Conservation (phyloP, 2,113 vertebrate species). For the Corythaeola cristata region DNA sequence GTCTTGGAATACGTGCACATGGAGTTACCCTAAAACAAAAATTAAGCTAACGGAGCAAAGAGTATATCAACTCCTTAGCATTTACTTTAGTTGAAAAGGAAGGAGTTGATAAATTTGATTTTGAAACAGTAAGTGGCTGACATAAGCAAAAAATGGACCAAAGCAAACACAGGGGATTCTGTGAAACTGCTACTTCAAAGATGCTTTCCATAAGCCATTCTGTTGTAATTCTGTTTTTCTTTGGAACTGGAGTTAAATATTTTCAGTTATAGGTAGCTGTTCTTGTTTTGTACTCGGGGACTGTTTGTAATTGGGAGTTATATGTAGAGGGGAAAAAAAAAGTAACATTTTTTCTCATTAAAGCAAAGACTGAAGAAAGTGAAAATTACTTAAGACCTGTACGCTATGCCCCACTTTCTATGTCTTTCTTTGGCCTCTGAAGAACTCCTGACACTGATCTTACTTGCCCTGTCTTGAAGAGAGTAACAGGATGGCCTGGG, state of each 20-base stretch:
- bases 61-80: background rate
- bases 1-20: background rate
- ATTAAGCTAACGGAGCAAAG: background rate
- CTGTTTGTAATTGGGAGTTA: background rate
- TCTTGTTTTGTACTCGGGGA: background rate
- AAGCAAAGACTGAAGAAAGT: background rate
- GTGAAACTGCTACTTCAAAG: background rate
- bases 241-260: background rate
- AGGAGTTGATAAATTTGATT: background rate
- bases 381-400: background rate
- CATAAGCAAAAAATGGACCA: background rate
- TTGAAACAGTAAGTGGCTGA: background rate
- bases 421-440: background rate
- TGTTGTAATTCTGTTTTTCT: background rate
- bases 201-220: background rate
- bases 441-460: background rate
- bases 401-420: accelerated
- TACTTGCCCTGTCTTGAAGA: background rate
- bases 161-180: background rate
- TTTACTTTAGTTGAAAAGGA: background rate
- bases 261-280: background rate
- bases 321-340: background rate
- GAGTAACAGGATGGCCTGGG: background rate
- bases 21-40: background rate
- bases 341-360: background rate